Evolutionary conservation across 2,113 vertebrate genomes (phyloP), one percentile per base, ranked within the genome.

Genomic region (Vulpes ferrilata): DNA sequence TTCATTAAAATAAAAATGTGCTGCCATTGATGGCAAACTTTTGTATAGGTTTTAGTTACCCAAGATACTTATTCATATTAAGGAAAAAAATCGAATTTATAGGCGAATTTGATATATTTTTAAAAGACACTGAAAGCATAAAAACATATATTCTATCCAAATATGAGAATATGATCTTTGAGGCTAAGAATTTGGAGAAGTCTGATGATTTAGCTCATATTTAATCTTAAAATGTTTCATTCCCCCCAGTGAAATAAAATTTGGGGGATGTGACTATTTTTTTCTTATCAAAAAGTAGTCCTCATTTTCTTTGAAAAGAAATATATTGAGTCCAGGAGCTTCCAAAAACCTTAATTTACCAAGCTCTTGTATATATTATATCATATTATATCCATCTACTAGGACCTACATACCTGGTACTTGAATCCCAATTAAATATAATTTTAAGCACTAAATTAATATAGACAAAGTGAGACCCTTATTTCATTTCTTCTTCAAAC

Each of bases 361-460:
- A 86, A 76, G 8, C 8, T 55, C 38, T 88, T 55, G 1, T 90
- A 55, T 85, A n/a, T 48, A 48, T 59, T 59, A 65, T 1, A 32
- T 71, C 7, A 59, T 51, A 35, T 65, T 74, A 23, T 73, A 84
- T 1, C 57, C 19, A 73, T 12, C 25, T 96, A 81, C 71, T 57
- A 76, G 15, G 32, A 74, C 15, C 12, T 43, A 64, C 19, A 71
- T 62, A 74, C 6, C 32, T 87, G 30, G 59, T 87, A 76, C 62
- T 96, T 91, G 80, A 97, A 95, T 92, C n/a, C 32, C n/a, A 84
- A 74, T 81, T 96, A 93, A 94, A 87, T 96, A 38, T 48, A 88
- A 80, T 71, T 92, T 95, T 80, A 91, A 16, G 15, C 9, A 71
- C 27, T 85, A 88, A 91, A 76, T 96, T 91, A 95, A 83, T 83